These are phyloP conservation scores for Sicus ferrugineus DNA, from an alignment of 2,888 invertebrate genomes.

Conservation along the genomic window DNA sequence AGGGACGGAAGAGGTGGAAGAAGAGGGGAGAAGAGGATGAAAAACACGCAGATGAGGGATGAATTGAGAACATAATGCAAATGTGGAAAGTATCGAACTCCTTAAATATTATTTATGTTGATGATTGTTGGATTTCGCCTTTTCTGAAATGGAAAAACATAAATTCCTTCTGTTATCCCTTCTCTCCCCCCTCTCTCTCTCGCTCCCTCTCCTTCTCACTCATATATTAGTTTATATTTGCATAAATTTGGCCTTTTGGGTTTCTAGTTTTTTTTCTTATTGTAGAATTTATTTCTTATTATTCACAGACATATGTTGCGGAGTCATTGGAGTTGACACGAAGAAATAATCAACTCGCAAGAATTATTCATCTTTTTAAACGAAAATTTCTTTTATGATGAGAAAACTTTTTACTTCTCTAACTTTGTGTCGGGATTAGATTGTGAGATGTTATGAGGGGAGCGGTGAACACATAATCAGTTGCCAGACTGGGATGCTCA, in stretches of 20 bases:
- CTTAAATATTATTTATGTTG: constrained; percentile 15
- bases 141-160: too few relatives aligned
- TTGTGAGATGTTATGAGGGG: too few relatives aligned
- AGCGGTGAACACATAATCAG: too few relatives aligned
- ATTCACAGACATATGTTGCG: constrained; percentile 10
- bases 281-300: background rate
- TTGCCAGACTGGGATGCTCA: too few relatives aligned
- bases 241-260: too few relatives aligned
- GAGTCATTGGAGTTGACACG: background rate
- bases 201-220: too few relatives aligned
- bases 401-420: background rate
- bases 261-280: background rate
- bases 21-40: background rate
- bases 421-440: too few relatives aligned
- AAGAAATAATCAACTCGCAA: background rate
- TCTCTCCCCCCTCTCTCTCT: background rate
- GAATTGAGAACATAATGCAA: background rate
- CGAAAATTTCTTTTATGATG: background rate
- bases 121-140: too few relatives aligned
- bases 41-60: background rate
- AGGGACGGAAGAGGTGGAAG: background rate
- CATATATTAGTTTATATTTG: too few relatives aligned
- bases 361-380: background rate
- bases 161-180: too few relatives aligned
- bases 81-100: background rate